Evolutionary conservation across 2,113 vertebrate species (phyloP), one percentile per base, ranked within the genome.

Genomic region (Atlantisia rogersi): DNA sequence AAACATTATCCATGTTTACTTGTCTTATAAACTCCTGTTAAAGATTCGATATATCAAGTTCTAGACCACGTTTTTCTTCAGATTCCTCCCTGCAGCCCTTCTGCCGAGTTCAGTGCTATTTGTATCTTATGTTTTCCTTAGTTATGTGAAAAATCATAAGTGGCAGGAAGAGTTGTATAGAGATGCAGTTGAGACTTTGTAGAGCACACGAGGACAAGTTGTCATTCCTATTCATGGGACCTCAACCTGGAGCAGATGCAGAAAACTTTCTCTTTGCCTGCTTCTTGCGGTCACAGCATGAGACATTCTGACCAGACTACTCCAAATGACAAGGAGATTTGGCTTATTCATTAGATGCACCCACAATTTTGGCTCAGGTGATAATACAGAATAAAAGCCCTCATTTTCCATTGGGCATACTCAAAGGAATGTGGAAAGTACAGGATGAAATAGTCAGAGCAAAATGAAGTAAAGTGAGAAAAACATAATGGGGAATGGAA

Each of bases 381-480:
- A 18, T 81, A 86, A 81, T 19, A n/a, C 32, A 48, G 90, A 71
- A 60, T 52, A 94, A 83, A 90, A 93, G 56, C 71, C 44, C 22
- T 70, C 14, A 6, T 81, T 86, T 94, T 86, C 80, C 42, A 42
- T 28, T 0, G 0, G 59, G 52, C 18, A 7, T 48, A n/a, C 32
- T 90, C 22, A 60, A 48, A 90, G 64, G 79, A 44, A 56, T 22
- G 26, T 20, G 21, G 24, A 81, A 96, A 88, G 42, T 17, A 70
- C 26, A 59, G 56, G 64, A n/a, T 12, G 10, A 70, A 94, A 86
- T 56, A 82, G 58, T 84, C 53, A 46, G 78, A 77, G 65, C 6
- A 90, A 92, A 92, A 71, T 77, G 60, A 64, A 75, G 44, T 42
- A 74, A 79, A 88, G 37, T 73, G 22, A 85, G 55, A n/a, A 68